phyloP scores from a whole-genome alignment of 2,113 vertebrate species.

The Panthera leo region DNA sequence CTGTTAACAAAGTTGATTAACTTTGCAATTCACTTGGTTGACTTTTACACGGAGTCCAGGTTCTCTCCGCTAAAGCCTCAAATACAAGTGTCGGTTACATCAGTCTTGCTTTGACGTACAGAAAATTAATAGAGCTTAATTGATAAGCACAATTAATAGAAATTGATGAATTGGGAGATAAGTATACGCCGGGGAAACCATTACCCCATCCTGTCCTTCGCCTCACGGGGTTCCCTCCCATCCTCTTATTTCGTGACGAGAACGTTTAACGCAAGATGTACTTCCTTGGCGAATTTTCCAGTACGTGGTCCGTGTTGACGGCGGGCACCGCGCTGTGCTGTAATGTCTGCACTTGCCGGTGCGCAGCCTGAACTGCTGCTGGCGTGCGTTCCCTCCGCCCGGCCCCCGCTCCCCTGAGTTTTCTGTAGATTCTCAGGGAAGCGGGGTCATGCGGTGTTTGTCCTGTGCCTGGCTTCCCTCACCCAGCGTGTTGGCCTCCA shows the following conservation, averaged over 20 bases:
- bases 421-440: too few relatives aligned
- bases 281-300: background rate
- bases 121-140: background rate
- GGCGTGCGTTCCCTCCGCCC: too few relatives aligned
- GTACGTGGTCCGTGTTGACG: background rate
- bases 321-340: rapidly evolving
- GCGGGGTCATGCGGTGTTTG: background rate
- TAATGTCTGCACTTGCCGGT: background rate
- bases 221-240: background rate
- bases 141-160: too few relatives aligned
- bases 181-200: background rate
- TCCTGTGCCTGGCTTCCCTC: background rate
- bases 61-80: background rate
- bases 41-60: background rate
- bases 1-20: background rate
- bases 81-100: background rate
- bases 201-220: background rate
- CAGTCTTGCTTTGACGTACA: background rate
- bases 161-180: background rate
- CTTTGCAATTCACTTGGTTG: background rate
- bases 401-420: background rate
- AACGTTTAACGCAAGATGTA: too few relatives aligned
- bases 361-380: too few relatives aligned
- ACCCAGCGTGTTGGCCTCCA: background rate
- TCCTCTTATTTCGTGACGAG: background rate